Evolutionary conservation across 2,797 vertebrate species (phyloP), one percentile per base, ranked within the genome.

Genomic region (Pangasius sanitwongsei): DNA sequence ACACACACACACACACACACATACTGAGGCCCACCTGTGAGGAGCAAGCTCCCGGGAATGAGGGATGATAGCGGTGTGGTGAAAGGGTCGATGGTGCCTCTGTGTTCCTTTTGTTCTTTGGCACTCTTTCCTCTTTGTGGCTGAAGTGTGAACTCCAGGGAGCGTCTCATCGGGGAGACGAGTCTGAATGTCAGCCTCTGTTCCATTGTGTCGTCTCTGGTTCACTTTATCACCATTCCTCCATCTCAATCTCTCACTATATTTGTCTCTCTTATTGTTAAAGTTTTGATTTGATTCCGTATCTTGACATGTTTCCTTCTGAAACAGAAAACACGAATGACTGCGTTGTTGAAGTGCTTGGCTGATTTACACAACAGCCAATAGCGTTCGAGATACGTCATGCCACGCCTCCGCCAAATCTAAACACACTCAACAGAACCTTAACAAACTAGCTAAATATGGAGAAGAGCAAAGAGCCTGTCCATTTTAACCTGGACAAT

Each of bases 181-280:
- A 44, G 83, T 87, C 80, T 91, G 90, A 92, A 92, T 90, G 89
- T 91, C 92, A 91, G 81, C 69, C 75, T 78, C 77, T 41, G 55
- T 84, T 87, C 89, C 44, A 65, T 81, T 53, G 75, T 69, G 44
- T 31, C 16, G 23, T 8, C 18, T 63, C 70, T 75, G 18, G 1
- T 12, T 83, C 72, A 2, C 59, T 25, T 9, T 3, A 48, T 61
- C 59, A 1, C 34, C 44, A 2, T 63, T 37, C n/a, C 37, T 65
- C 41, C 28, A 5, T 65, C 72, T 87, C 57, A 13, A 7, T 61
- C 59, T 67, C n/a, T 80, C 7, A 11, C 41, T 65, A 7, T 25
- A 44, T 67, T 61, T 69, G 15, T 75, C 34, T 13, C 20, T 31
- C 2, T 55, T 9, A 6, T 23, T n/a, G 11, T 28, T 67, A 7